Percentiles rank a stretch among this genome's conserved stretches.
Evolutionary conservation across 2,113 vertebrate species (phyloP).

Genomic region (Pelmatolapia mariae): DNA sequence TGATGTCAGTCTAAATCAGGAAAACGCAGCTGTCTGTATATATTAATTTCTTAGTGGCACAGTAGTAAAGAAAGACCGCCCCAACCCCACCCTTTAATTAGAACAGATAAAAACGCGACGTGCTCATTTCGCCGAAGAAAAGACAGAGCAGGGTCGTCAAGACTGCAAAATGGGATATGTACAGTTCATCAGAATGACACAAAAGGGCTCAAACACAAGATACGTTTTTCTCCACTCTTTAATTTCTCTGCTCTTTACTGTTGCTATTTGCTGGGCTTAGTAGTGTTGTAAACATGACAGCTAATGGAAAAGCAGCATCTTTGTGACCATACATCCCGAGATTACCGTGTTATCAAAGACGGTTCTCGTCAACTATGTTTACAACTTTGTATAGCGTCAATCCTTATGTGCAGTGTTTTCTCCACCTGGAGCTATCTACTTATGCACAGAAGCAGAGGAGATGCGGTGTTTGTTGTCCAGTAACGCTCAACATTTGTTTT

Average conservation of each 20-base stretch:
- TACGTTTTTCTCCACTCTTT: constrained; percentile 3
- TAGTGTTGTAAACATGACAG: background rate
- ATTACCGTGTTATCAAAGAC: background rate
- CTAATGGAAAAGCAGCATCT: background rate
- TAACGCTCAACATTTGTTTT: constrained; percentile 12
- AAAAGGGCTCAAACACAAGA: constrained; percentile 61
- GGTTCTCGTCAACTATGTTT: constrained; percentile 43
- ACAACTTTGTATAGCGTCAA: constrained; percentile 50
- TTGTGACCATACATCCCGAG: background rate
- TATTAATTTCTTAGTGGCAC: constrained; percentile 5
- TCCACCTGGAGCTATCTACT: constrained; percentile 10
- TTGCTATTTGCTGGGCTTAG: constrained; percentile 4
- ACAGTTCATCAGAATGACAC: constrained; percentile 26
- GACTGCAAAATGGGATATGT: background rate
- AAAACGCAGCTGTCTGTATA: constrained; percentile 35
- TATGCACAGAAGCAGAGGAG: constrained; percentile 25
- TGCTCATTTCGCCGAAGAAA: background rate
- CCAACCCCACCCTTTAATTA: background rate
- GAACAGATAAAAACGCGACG: background rate
- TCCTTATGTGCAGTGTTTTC: constrained; percentile 25
- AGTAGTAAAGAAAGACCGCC: background rate
- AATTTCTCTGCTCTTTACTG: background rate
- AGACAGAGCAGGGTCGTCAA: background rate
- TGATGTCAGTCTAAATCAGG: constrained; percentile 12
- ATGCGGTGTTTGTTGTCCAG: constrained; percentile 27